A percentile compares a stretch with the other conserved stretches of the same genome.
Conservation (phyloP, 2,888 invertebrate genomes). For the Pyralis farinalis region DNA sequence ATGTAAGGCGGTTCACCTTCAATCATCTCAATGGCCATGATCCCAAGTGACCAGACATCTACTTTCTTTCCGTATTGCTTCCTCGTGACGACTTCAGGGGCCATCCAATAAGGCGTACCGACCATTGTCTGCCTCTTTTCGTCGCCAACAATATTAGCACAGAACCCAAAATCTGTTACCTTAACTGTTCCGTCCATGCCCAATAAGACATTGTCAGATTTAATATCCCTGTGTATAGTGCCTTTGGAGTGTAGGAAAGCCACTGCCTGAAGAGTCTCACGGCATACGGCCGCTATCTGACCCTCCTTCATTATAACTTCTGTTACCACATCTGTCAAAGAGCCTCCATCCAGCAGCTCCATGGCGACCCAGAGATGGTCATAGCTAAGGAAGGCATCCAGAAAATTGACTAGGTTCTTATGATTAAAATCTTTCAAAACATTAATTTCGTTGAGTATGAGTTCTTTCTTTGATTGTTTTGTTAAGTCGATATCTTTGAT, state of each 20-base stretch:
- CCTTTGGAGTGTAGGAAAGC: conserved; percentile 94
- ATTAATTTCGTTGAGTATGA: conserved; percentile 96
- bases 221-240: conserved; percentile 97
- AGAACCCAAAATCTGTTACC: conserved; percentile 98
- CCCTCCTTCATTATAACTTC: conserved; percentile 98
- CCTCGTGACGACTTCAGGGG: conserved; percentile 95
- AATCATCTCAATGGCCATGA: conserved; percentile 97
- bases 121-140: conserved; percentile 98
- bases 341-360: conserved; percentile 97
- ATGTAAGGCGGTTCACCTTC: conserved; percentile 98
- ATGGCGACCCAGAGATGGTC: conserved; percentile 98
- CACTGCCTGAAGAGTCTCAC: conserved; percentile 91
- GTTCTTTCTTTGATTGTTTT: conserved; percentile 97
- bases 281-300: conserved; percentile 97
- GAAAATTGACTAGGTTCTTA: conserved; percentile 96
- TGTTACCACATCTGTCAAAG: conserved; percentile 97
- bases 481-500: conserved; percentile 97
- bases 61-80: conserved; percentile 97
- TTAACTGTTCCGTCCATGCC: conserved; percentile 96
- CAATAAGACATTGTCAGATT: conserved; percentile 97
- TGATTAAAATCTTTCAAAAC: conserved; percentile 95
- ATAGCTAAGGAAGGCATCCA: conserved; percentile 94
- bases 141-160: conserved; percentile 96
- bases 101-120: conserved; percentile 99
- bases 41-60: conserved; percentile 97